phyloP scores from a whole-genome alignment of 1,140 invertebrate genomes.

The Dinoponera quadriceps region DNA sequence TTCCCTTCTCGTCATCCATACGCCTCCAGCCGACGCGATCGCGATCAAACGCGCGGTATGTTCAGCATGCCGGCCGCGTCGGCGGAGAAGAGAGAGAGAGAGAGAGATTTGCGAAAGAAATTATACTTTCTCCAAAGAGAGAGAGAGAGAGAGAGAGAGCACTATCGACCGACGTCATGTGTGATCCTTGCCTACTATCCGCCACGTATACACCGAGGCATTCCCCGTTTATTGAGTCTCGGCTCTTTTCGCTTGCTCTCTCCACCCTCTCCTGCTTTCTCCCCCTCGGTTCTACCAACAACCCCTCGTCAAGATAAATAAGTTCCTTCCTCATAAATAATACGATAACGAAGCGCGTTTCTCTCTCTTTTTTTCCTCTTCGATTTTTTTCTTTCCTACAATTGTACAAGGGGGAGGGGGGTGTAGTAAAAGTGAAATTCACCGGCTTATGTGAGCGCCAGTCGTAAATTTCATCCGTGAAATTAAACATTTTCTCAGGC shows the following conservation, averaged over 20 bases:
- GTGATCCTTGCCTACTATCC: slow-evolving; percentile 33
- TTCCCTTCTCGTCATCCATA: neutral
- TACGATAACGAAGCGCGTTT: slow-evolving; percentile 38
- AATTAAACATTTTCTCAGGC: slow-evolving; percentile 43
- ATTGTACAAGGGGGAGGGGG: neutral
- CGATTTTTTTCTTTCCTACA: too few species aligned
- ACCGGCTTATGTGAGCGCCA: neutral
- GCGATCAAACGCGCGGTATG: slow-evolving; percentile 5
- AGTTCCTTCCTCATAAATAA: slow-evolving; percentile 59
- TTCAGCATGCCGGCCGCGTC: neutral
- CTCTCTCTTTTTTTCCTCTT: slow-evolving; percentile 10
- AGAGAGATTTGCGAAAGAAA: slow-evolving; percentile 37
- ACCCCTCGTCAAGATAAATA: slow-evolving; percentile 51
- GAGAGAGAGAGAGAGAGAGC: neutral
- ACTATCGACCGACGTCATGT: slow-evolving; percentile 39
- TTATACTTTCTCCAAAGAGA: slow-evolving; percentile 3
- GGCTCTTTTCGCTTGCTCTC: slow-evolving; percentile 12
- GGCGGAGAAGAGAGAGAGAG: slow-evolving; percentile 7
- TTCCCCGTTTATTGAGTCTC: slow-evolving; percentile 44
- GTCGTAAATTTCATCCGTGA: slow-evolving; percentile 45
- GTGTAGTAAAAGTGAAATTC: slow-evolving; percentile 32
- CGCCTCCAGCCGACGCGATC: too few species aligned
- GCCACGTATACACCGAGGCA: slow-evolving; percentile 26
- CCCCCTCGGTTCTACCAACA: slow-evolving; percentile 11
- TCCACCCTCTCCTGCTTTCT: neutral